Conservation (phyloP, 1,140 invertebrate genomes). For the Cydia splendana region DNA sequence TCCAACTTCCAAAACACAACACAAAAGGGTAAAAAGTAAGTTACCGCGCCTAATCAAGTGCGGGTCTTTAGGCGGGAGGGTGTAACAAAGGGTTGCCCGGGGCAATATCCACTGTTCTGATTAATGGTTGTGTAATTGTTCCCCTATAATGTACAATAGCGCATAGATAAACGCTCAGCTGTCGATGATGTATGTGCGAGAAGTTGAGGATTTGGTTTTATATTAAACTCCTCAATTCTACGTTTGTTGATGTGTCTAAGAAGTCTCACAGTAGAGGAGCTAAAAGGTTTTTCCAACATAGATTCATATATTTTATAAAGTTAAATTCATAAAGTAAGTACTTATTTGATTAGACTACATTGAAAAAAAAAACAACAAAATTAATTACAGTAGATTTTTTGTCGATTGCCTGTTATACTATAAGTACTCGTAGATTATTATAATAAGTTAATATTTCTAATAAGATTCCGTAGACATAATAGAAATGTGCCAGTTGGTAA, state of each 20-base stretch:
- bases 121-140: conserved; percentile 71
- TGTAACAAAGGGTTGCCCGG: conserved; percentile 56
- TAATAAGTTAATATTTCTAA: neutral
- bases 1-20: conserved; percentile 38
- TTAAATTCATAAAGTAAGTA: no score
- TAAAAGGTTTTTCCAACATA: no score
- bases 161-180: conserved; percentile 55
- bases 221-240: neutral
- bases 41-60: conserved; percentile 62
- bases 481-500: neutral
- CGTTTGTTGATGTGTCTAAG: no score
- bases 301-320: no score
- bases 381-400: no score
- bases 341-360: no score
- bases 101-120: conserved; percentile 59
- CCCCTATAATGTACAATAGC: conserved; percentile 69
- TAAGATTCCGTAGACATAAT: neutral
- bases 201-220: neutral
- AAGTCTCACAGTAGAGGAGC: no score
- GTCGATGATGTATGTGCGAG: conserved; percentile 22
- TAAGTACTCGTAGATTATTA: no score
- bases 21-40: conserved; percentile 37
- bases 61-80: conserved; percentile 41
- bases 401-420: no score
- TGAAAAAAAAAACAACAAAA: no score